Base-by-base conservation (phyloP, 2,888 invertebrate genomes). In the Nomada fucata region DNA sequence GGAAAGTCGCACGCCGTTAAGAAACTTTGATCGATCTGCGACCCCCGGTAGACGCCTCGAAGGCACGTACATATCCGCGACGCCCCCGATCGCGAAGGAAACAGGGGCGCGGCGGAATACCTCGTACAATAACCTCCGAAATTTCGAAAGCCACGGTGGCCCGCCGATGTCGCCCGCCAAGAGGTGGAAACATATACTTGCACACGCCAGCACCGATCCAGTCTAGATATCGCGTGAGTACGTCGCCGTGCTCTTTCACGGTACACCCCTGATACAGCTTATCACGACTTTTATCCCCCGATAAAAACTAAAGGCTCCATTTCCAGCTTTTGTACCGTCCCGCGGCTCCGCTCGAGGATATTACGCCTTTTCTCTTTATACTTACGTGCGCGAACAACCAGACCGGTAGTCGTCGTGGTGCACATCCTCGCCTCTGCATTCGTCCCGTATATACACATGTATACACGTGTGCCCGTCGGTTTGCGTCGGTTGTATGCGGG, bases 291-390 rank as follows among this genome's bases (percentile, higher is more conserved):
- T 92, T 92, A 92, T 90, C 91, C 88, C 83, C 59, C 91, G 91
- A 93, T 93, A 93, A 93, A 93, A 93, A 92, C 91, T 91, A 91
- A 92, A 91, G 92, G 91, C 91, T 91, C 91, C 90, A 91, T 92
- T 92, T 89, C 90, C 91, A 91, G 91, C 90, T 91, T 91, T 91
- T 90, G 88, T 90, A 86, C 88, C 85, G 88, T 88, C 86, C 84
- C 86, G 86, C 85, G 86, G 87, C 86, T 79, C 76, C 79, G 75
- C 69, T 78, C 42, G 67, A 86, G 76, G 82, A 82, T 86, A 86
- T 86, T 86, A 82, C 84, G 86, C 86, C 79, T 84, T 77, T 86
- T 73, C 86, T 76, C 77, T 84, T 79, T 79, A 73, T 73, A 73
- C 68, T 36, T 74, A 78, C 59, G 69, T 70, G 78, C 77, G 71